Conservation (phyloP, 1,140 invertebrate genomes). For the Saccostrea cuccullata region DNA sequence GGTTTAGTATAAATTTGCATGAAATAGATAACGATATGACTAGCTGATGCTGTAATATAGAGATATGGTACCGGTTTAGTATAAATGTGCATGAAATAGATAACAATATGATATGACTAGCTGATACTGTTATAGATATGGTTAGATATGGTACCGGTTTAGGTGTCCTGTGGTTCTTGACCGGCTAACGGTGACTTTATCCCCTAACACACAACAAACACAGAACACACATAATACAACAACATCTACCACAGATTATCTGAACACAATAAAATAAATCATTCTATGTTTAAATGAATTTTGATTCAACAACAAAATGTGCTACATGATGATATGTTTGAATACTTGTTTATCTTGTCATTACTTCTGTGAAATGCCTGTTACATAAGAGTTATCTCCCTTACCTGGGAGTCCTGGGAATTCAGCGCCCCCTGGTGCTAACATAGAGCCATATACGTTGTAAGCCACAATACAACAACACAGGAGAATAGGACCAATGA, state of each 20-base stretch:
- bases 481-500: constrained; percentile 95
- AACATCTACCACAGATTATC: too few relatives aligned
- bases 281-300: neutral
- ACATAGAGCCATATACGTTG: constrained; percentile 83
- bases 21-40: neutral
- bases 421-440: constrained; percentile 65
- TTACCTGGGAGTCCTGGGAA: constrained; percentile 26
- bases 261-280: neutral
- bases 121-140: neutral
- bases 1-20: neutral
- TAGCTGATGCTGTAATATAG: too few relatives aligned
- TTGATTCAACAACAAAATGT: neutral
- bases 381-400: neutral
- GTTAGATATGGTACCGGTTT: neutral
- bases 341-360: neutral
- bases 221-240: neutral
- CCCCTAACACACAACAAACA: constrained; percentile 3
- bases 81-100: neutral
- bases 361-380: neutral
- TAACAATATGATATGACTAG: neutral
- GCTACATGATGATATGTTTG: neutral
- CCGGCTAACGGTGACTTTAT: constrained; percentile 14
- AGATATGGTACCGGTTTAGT: neutral
- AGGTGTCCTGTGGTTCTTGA: neutral
- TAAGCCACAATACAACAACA: constrained; percentile 91